Conservation (phyloP, 1,140 invertebrate species). For the Conopomorpha cramerella region DNA sequence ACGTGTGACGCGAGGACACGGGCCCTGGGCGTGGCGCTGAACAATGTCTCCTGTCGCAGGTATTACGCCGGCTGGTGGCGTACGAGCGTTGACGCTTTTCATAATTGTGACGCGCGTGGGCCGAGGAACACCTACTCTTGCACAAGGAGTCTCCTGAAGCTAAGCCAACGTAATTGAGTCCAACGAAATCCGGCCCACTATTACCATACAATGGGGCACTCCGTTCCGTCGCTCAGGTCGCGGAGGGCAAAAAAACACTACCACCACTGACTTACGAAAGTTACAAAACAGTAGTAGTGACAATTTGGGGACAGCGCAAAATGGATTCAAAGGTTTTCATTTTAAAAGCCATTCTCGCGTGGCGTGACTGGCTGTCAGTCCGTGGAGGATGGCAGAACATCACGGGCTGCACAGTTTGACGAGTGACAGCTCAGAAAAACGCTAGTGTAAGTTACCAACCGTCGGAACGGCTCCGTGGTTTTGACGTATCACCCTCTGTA, state of each 20-base stretch:
- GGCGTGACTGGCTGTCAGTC: too few species aligned
- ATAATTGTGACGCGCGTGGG: too few species aligned
- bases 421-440: constrained; percentile 50
- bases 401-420: constrained; percentile 44
- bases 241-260: constrained; percentile 53
- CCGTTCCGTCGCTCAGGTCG: constrained; percentile 54
- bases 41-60: neutral
- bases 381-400: constrained; percentile 49
- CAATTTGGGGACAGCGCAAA: too few species aligned
- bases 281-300: too few species aligned
- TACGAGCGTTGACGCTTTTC: constrained; percentile 18
- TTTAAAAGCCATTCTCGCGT: too few species aligned
- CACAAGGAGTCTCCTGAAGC: constrained; percentile 47
- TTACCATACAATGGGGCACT: constrained; percentile 56
- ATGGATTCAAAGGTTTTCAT: too few species aligned
- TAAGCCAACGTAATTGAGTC: constrained; percentile 57
- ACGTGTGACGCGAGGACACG: too few species aligned
- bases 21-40: too few species aligned
- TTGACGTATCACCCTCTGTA: neutral
- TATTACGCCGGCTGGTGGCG: constrained; percentile 8
- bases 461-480: constrained; percentile 11
- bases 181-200: constrained; percentile 53
- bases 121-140: constrained; percentile 50
- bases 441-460: constrained; percentile 34
- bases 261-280: constrained; percentile 19